Evolutionary conservation across 2,113 vertebrate species (phyloP).

Genomic region (Anser brachyrhynchus): DNA sequence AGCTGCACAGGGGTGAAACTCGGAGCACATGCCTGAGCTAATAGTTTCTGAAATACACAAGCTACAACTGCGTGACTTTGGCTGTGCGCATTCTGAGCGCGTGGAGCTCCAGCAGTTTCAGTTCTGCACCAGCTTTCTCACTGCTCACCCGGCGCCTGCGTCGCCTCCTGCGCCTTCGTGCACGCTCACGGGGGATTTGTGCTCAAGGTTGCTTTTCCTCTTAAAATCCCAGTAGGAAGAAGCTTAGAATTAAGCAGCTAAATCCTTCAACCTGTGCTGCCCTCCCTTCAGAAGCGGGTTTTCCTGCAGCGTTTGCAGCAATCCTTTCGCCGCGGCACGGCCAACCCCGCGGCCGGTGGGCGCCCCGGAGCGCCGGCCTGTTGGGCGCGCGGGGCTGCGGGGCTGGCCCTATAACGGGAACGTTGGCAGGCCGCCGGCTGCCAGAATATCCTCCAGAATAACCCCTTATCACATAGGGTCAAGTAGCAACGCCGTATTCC

Average conservation of each 20-base stretch:
- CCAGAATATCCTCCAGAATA: not conserved
- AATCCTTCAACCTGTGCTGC: not conserved
- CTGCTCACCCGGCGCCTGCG: fast-evolving
- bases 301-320: not conserved
- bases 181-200: fast-evolving
- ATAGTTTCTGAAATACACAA: not conserved
- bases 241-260: not conserved
- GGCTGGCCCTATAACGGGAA: not conserved
- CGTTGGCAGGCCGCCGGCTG: not conserved
- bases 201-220: not conserved
- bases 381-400: not conserved
- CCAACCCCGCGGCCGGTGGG: not conserved
- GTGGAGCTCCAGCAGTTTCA: fast-evolving
- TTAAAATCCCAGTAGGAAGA: not conserved
- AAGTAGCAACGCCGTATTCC: not conserved
- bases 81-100: fast-evolving
- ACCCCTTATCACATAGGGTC: fast-evolving
- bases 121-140: not conserved
- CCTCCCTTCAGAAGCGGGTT: not conserved
- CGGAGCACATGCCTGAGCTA: not conserved
- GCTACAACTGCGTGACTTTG: not conserved
- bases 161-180: not conserved
- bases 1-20: not conserved
- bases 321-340: not conserved
- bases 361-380: not conserved